These are phyloP conservation scores for Linnaemya tessellans DNA, from an alignment of 2,888 invertebrate genomes.

Conservation along the genomic window DNA sequence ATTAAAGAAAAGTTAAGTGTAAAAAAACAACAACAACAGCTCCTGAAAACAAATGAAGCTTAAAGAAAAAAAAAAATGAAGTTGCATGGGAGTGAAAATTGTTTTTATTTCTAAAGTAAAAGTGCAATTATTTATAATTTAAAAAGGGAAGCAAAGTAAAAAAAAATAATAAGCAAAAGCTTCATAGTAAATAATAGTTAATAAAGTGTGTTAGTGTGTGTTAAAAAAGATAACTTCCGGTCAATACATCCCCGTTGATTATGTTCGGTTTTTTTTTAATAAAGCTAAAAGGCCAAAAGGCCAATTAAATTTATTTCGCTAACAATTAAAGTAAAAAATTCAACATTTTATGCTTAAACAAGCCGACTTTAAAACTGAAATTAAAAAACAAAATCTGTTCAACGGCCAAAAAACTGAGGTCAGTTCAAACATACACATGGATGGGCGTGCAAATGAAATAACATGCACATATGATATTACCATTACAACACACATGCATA, in stretches of 20 bases:
- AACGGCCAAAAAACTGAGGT: conserved; percentile 34
- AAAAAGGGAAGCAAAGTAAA: conserved; percentile 6
- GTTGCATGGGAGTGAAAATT: conserved; percentile 10
- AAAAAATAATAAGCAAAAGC: not conserved
- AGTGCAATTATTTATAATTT: conserved; percentile 38
- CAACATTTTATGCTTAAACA: not conserved
- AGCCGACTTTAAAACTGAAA: not conserved
- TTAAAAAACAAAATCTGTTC: not conserved
- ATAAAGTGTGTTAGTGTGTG: not conserved
- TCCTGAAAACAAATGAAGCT: conserved; percentile 5
- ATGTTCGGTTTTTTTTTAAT: not conserved
- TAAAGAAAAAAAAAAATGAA: conserved; percentile 2
- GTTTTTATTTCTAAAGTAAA: conserved; percentile 10
- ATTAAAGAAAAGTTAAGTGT: conserved; percentile 50
- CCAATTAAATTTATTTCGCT: not conserved
- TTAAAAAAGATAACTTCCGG: conserved; percentile 28
- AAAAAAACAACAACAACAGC: conserved; percentile 11
- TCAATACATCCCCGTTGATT: conserved; percentile 18
- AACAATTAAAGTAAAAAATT: not conserved
- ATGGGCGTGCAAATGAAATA: conserved; percentile 20
- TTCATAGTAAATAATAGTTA: conserved; percentile 32
- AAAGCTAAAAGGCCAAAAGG: not conserved
- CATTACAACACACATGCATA: not conserved
- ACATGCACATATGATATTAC: conserved; percentile 12
- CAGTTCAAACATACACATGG: conserved; percentile 25